Evolutionary conservation across 2,797 vertebrate species (phyloP), one percentile per base, ranked within the genome.

Genomic region (Diplodus sargus): DNA sequence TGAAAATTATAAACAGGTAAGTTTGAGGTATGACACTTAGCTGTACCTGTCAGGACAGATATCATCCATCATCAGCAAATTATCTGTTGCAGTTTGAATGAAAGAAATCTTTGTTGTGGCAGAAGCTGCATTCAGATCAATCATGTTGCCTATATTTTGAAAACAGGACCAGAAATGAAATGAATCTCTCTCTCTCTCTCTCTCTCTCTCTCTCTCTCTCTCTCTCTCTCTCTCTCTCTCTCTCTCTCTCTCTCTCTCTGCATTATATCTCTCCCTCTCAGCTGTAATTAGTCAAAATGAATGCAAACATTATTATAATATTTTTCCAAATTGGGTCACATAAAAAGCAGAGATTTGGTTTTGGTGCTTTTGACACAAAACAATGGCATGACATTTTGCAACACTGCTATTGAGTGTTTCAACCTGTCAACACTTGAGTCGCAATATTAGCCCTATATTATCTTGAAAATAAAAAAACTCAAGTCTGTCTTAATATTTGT

Each of bases 1-100:
- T 23, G 45, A 0, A 25, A 11, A 43, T 17, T 0, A 4, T 20
- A 70, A 20, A 43, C n/a, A 62, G 82, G 90, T 90, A 25, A 82
- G 14, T 16, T 47, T 15, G 45, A 17, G 14, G 73, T 2, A 62
- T 54, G 23, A 23, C 14, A n/a, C 3, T 47, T 22, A 3, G 4
- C 25, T 42, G 17, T 69, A 9, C 2, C 6, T 1, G 3, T 58
- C 13, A 52, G 16, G 15, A 30, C 23, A 17, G 10, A 39, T 56
- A 5, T 45, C 16, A 34, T n/a, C 42, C 52, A n/a, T 54, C 25
- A 18, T 25, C 47, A 1, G 13, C 13, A 17, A 39, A 42, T 22
- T 48, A 51, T 34, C 22, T 78, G 48, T 34, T 51, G 18, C 25
- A 45, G 54, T 25, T 51, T 70, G 47, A 59, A 45, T 42, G 10